phyloP scores from a whole-genome alignment of 2,888 invertebrate species.

The Oligia strigilis region DNA sequence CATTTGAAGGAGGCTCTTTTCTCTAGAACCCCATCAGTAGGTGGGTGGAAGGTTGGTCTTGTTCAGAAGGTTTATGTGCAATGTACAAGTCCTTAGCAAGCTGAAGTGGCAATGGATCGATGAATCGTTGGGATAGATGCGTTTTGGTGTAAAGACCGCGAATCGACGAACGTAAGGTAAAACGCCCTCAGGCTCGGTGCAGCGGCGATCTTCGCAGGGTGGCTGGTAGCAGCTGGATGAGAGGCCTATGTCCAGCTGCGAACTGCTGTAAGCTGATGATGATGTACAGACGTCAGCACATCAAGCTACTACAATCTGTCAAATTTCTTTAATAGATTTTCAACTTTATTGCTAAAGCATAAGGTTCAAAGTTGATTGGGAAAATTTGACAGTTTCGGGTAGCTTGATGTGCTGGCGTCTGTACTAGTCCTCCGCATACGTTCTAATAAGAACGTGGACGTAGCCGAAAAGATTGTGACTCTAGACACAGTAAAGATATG shows the following conservation, averaged over 20 bases:
- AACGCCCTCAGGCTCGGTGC: neutral
- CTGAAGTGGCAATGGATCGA: neutral
- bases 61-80: neutral
- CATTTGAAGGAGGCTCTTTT: conserved; percentile 4
- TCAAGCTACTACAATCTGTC: no score
- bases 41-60: neutral
- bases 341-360: no score
- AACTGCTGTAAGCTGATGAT: neutral
- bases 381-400: no score
- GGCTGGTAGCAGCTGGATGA: neutral
- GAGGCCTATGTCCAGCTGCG: neutral
- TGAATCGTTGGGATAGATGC: neutral
- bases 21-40: conserved; percentile 1
- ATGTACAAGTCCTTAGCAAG: neutral
- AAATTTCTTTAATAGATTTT: no score
- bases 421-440: no score
- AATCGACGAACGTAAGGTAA: neutral
- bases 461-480: neutral
- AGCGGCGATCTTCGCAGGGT: neutral
- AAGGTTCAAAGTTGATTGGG: no score
- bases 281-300: no score
- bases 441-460: neutral
- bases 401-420: no score
- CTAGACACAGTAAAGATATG: no score
- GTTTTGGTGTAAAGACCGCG: neutral